These are phyloP conservation scores for Ptyas mucosa DNA, from an alignment of 2,113 vertebrate genomes.

Conservation along the genomic window DNA sequence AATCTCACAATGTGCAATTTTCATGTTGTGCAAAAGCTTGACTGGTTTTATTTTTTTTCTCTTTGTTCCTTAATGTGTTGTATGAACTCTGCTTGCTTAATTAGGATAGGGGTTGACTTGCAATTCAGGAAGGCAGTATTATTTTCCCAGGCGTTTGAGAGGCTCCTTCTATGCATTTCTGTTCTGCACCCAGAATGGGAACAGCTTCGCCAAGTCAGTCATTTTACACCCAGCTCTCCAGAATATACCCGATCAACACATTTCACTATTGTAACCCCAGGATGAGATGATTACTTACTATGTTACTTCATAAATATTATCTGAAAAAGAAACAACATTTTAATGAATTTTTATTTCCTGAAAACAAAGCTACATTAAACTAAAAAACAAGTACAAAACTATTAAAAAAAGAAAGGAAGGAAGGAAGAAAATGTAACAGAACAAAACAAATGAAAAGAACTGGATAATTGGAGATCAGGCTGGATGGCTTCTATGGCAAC, in stretches of 20 bases:
- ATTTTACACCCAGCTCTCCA: neutral
- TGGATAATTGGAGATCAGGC: neutral
- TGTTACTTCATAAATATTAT: constrained; percentile 26
- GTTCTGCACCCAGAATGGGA: neutral
- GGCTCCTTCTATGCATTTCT: neutral
- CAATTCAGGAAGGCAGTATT: neutral
- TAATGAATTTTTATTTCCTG: neutral
- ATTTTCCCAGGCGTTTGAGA: neutral
- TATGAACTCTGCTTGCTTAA: neutral
- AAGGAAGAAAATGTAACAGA: neutral
- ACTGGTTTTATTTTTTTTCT: neutral
- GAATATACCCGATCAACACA: neutral
- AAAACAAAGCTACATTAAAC: neutral
- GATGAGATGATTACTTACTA: constrained; percentile 48
- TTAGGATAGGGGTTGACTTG: neutral
- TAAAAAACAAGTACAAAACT: neutral
- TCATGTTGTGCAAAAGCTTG: neutral
- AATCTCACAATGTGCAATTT: neutral
- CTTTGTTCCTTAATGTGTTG: neutral
- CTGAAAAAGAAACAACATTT: constrained; percentile 3
- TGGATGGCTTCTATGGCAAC: neutral
- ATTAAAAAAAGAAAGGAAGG: neutral
- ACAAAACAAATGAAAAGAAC: neutral
- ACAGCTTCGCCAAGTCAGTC: neutral
- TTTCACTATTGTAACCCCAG: neutral